Evolutionary conservation across 2,113 vertebrate genomes (phyloP), one percentile per base, ranked within the genome.

Genomic region (Alligator mississippiensis): DNA sequence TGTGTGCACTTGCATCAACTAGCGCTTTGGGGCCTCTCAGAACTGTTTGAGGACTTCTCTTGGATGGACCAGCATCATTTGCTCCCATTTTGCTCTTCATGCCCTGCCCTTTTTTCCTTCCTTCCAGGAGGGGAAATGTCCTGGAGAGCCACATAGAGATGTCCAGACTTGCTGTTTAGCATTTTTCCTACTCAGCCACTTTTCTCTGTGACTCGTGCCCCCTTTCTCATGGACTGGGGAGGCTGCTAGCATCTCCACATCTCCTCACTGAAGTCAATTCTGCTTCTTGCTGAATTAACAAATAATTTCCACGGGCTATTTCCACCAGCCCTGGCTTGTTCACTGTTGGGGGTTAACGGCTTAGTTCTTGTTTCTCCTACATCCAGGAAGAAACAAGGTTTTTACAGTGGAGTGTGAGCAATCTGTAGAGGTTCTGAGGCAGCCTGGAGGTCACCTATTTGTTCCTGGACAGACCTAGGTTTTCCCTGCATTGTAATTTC

Each of bases 31-130:
- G 66, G 28, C 14, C 17, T 18, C 30, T 47, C 47, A 47, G 47
- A 47, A 47, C 47, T 47, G 47, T 47, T 47, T 47, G 47, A 47
- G 47, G 47, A 47, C 47, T 47, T 47, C 47, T 47, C 47, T 8
- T 47, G 47, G 47, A 47, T 47, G 47, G 47, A 47, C 47, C 47
- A 47, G 47, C 47, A 47, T 47, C 47, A 47, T 47, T 54, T 80
- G 27, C 68, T 83, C 22, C 9, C 60, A 59, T 83, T 55, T 13
- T 19, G 68, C 16, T 64, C 3, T 77, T 16, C 58, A 61, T 22
- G 2, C 12, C 2, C 18, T 30, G 28, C 1, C 15, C 54, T 0
- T 0, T 0, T 1, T 68, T 24, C 88, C 0, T 34, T 34, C 34
- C 34, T 34, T 34, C 34, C 34, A 34, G 4, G 1, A 2, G 25